Conservation (phyloP, 2,797 vertebrate species). For the Anniella stebbinsi region DNA sequence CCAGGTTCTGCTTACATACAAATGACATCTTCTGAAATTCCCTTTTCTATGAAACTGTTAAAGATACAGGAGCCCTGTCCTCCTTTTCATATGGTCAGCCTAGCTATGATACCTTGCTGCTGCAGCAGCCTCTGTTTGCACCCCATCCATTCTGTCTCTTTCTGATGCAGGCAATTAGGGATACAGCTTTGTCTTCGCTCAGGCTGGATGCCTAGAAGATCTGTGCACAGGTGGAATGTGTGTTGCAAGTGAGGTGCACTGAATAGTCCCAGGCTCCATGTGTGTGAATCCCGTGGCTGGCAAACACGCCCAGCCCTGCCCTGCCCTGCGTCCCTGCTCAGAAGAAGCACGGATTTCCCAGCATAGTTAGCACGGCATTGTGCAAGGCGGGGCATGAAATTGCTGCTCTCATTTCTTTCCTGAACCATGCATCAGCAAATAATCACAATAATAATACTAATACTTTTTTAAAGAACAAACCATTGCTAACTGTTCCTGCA, state of each 20-base stretch:
- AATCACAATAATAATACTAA: background rate
- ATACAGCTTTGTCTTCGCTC: background rate
- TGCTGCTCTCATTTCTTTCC: background rate
- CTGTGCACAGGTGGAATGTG: background rate
- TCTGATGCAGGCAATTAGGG: background rate
- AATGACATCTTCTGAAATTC: too few species aligned
- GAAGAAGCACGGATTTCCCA: slow-evolving; percentile 7
- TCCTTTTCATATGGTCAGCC: too few species aligned
- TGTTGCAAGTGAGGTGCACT: slow-evolving; percentile 19
- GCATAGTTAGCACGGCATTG: background rate
- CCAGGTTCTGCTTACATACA: too few species aligned
- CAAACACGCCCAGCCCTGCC: slow-evolving; percentile 16
- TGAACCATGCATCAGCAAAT: background rate
- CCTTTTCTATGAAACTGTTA: too few species aligned
- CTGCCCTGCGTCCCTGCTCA: background rate
- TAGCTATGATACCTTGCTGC: too few species aligned
- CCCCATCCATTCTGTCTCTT: background rate
- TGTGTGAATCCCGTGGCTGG: slow-evolving; percentile 11
- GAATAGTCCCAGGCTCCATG: background rate
- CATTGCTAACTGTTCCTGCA: background rate
- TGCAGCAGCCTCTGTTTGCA: background rate
- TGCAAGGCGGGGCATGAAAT: slow-evolving; percentile 48
- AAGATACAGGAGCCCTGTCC: too few species aligned
- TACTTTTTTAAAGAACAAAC: background rate
- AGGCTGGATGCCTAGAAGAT: too few species aligned